Conservation (phyloP, 2,113 vertebrate genomes). For the Epinephelus moara region DNA sequence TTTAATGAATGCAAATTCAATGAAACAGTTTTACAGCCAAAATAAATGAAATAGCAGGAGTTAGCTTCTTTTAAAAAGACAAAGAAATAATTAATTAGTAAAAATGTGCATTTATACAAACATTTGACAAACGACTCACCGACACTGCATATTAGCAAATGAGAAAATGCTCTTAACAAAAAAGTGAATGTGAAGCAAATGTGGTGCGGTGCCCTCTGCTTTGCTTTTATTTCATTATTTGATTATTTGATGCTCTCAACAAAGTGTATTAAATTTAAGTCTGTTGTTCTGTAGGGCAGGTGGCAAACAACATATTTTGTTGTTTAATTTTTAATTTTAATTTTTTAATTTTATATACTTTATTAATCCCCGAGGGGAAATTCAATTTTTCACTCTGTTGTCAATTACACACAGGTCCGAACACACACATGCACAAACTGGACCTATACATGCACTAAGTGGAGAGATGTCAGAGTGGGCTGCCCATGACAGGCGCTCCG, state of each 20-base stretch:
- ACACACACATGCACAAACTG: no score
- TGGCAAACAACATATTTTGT: no score
- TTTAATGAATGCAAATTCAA: slow-evolving; percentile 42
- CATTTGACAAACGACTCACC: slow-evolving; percentile 3
- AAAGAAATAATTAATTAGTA: background rate
- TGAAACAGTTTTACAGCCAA: background rate
- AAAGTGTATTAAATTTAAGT: slow-evolving; percentile 2
- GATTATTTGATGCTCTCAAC: slow-evolving; percentile 7
- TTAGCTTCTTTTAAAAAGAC: background rate
- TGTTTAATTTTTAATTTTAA: no score
- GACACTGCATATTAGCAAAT: slow-evolving; percentile 13
- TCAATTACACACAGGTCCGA: no score
- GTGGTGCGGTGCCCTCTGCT: background rate
- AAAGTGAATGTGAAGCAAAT: slow-evolving; percentile 44
- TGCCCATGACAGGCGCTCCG: no score
- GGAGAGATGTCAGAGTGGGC: no score
- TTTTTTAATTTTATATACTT: no score
- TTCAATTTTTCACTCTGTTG: no score
- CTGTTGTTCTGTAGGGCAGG: background rate
- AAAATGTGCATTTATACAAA: slow-evolving; percentile 9
- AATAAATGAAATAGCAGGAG: background rate
- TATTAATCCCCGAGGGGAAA: no score
- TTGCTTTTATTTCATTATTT: slow-evolving; percentile 42
- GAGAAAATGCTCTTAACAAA: slow-evolving; percentile 28
- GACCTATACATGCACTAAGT: no score